A percentile compares a stretch with the other conserved stretches of the same genome.
phyloP scores from a whole-genome alignment of 2,113 vertebrate genomes.

The Lycocorax pyrrhopterus region DNA sequence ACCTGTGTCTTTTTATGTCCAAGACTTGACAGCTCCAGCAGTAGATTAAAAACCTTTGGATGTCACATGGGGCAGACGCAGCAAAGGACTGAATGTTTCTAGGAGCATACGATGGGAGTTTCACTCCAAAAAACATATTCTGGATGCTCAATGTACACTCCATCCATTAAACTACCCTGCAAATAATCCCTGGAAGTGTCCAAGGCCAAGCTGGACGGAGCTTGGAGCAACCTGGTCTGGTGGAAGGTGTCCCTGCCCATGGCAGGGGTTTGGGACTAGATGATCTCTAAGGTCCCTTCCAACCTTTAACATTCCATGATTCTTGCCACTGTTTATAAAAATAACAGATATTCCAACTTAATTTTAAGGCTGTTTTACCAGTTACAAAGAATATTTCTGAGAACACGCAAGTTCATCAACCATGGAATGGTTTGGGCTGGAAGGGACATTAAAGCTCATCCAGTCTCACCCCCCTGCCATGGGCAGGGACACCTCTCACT shows the following conservation, averaged over 20 bases:
- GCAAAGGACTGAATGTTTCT: not conserved
- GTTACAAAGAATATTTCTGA: not conserved
- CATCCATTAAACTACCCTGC: not conserved
- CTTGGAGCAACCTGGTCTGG: not conserved
- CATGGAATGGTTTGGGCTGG: not conserved
- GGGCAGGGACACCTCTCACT: not conserved
- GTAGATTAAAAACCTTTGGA: not conserved
- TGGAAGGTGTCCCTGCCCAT: not conserved
- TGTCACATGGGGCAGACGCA: accelerated
- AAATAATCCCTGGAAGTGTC: not conserved
- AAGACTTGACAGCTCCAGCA: not conserved
- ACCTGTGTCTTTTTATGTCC: accelerated
- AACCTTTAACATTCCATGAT: not conserved
- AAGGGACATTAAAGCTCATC: not conserved
- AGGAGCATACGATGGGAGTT: not conserved
- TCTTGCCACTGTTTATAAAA: not conserved
- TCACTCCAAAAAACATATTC: not conserved
- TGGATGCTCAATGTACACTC: not conserved
- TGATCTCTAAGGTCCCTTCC: not conserved
- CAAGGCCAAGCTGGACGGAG: accelerated
- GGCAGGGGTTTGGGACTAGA: not conserved
- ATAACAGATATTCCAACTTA: not conserved
- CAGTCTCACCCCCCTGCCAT: not conserved
- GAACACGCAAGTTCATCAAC: not conserved
- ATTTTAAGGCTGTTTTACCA: not conserved